phyloP scores from a whole-genome alignment of 2,113 vertebrate species.

The Cygnus atratus region DNA sequence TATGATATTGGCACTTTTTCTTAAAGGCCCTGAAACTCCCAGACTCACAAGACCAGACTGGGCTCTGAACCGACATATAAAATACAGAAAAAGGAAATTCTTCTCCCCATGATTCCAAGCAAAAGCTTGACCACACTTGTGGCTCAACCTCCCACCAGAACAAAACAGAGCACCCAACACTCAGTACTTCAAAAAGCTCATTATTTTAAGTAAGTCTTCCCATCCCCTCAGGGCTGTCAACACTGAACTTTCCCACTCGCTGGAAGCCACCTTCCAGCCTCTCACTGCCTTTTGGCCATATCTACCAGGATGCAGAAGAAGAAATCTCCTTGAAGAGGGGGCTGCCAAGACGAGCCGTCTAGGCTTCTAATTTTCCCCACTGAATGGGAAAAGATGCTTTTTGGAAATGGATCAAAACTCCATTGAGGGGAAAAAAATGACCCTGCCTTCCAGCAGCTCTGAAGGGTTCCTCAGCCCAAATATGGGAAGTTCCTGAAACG shows the following conservation, averaged over 20 bases:
- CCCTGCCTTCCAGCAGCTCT: not conserved
- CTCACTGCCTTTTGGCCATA: not conserved
- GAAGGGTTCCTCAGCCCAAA: not conserved
- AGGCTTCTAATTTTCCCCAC: not conserved
- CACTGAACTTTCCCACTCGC: rapidly evolving
- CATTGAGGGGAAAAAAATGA: not conserved
- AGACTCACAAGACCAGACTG: rapidly evolving
- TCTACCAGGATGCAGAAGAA: not conserved
- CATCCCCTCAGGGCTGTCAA: not conserved
- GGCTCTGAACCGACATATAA: not conserved
- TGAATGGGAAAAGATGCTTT: not conserved
- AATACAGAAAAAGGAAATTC: not conserved
- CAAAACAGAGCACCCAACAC: not conserved
- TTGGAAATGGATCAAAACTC: not conserved
- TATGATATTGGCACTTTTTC: not conserved
- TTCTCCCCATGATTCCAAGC: not conserved
- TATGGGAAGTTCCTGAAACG: not conserved
- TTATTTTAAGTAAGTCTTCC: not conserved
- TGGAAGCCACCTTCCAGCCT: not conserved
- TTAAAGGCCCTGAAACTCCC: not conserved
- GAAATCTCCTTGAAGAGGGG: not conserved
- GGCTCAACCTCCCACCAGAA: not conserved
- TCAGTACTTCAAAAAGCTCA: not conserved
- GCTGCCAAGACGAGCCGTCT: not conserved
- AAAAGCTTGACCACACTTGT: not conserved